Evolutionary conservation across 2,797 vertebrate genomes (phyloP).

Genomic region (Sebastes steindachneri): DNA sequence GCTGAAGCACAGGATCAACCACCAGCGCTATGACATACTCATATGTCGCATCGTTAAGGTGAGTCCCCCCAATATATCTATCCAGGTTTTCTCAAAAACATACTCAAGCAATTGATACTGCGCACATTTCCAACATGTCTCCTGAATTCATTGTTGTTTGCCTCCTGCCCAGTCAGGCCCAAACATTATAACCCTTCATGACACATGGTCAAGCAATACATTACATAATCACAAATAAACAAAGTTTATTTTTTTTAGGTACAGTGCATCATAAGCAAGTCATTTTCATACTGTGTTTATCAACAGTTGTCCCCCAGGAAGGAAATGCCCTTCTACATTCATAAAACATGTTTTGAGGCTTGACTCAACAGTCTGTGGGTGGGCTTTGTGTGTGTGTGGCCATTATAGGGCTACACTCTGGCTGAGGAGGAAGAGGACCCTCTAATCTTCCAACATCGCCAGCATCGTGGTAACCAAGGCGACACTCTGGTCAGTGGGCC

Average conservation of each 20-base stretch:
- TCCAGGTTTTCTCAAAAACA: neutral
- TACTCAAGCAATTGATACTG: neutral
- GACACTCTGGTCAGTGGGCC: slow-evolving; percentile 91
- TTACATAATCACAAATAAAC: slow-evolving; percentile 35
- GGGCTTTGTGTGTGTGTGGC: slow-evolving; percentile 27
- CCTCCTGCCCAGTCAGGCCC: neutral
- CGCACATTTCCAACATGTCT: neutral
- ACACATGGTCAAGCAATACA: slow-evolving; percentile 1
- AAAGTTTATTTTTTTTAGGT: neutral
- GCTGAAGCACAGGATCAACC: slow-evolving; percentile 94
- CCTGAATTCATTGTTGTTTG: neutral
- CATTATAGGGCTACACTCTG: slow-evolving; percentile 92
- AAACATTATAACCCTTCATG: neutral
- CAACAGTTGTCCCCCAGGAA: slow-evolving; percentile 36
- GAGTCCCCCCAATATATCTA: slow-evolving; percentile 21
- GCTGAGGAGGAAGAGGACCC: slow-evolving; percentile 98
- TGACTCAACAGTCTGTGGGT: slow-evolving; percentile 49
- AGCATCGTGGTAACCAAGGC: slow-evolving; percentile 89
- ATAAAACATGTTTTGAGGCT: slow-evolving; percentile 47
- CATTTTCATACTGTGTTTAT: slow-evolving; percentile 52
- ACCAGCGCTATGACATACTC: slow-evolving; percentile 96
- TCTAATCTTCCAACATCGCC: slow-evolving; percentile 94
- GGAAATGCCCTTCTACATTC: slow-evolving; percentile 43
- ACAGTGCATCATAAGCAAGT: slow-evolving; percentile 19
- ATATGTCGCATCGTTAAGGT: slow-evolving; percentile 99